A percentile compares a stretch with the other conserved stretches of the same genome.
These are phyloP conservation scores for Popillia japonica DNA, from an alignment of 1,140 invertebrate species.

Conservation along the genomic window DNA sequence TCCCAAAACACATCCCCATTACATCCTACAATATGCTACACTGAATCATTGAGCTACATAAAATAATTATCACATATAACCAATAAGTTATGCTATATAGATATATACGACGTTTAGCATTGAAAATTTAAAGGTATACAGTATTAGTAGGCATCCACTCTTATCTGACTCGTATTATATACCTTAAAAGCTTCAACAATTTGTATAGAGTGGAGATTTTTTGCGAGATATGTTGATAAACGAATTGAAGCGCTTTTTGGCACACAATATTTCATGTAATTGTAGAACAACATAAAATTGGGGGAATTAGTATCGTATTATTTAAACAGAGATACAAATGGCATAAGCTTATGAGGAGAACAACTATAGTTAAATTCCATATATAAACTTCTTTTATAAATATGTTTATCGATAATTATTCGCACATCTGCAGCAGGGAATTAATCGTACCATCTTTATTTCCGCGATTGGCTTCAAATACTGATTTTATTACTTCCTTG, in stretches of 20 bases:
- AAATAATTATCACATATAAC: background rate
- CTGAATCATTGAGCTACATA: constrained; percentile 10
- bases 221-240: background rate
- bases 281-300: background rate
- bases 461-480: constrained; percentile 87
- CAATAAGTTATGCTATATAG: background rate
- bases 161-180: background rate
- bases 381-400: constrained; percentile 10
- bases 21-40: background rate
- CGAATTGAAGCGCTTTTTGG: constrained; percentile 9
- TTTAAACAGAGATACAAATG: constrained; percentile 11
- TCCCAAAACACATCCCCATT: background rate
- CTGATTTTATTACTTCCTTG: constrained; percentile 88
- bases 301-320: background rate
- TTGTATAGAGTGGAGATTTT: background rate
- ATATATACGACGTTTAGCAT: background rate
- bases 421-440: constrained; percentile 86
- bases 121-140: no score
- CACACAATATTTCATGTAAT: constrained; percentile 24
- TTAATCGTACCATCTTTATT: constrained; percentile 93
- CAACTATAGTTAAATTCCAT: constrained; percentile 14
- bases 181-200: background rate
- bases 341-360: constrained; percentile 11
- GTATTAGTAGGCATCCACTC: background rate
- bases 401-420: constrained; percentile 60